Conservation (phyloP, 2,113 vertebrate genomes). For the Tyto alba region DNA sequence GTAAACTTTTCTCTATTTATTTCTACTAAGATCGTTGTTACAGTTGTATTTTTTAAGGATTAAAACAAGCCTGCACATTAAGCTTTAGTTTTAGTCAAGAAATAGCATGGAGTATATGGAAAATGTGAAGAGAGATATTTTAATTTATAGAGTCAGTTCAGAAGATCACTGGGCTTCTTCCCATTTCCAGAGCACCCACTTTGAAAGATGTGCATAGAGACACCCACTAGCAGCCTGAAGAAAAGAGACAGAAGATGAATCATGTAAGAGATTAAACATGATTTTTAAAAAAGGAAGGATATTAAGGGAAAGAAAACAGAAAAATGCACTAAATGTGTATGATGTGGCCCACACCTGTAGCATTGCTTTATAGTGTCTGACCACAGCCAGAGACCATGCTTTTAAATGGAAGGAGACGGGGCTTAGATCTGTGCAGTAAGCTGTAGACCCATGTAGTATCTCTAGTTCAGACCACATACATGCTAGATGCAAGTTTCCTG, state of each 20-base stretch:
- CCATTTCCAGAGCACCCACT: not conserved
- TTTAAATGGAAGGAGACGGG: not conserved
- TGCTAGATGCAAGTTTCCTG: not conserved
- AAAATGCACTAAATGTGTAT: not conserved
- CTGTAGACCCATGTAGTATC: not conserved
- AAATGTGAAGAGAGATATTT: not conserved
- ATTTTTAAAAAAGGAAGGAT: not conserved
- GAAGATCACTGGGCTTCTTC: not conserved
- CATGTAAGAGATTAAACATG: not conserved
- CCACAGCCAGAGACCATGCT: not conserved
- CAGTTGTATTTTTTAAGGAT: constrained; percentile 26
- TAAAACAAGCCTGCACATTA: not conserved
- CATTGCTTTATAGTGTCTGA: not conserved
- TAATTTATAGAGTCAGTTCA: not conserved
- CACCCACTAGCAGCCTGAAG: not conserved
- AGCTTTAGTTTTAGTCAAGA: constrained; percentile 1
- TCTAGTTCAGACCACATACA: not conserved
- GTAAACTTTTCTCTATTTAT: constrained; percentile 28
- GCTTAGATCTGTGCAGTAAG: not conserved
- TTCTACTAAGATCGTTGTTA: not conserved
- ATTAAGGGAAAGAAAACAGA: not conserved
- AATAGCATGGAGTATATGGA: not conserved
- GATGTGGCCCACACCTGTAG: not conserved
- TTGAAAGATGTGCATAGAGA: not conserved
- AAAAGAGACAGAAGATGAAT: not conserved